Evolutionary conservation across 1,140 invertebrate species (phyloP), one percentile per base, ranked within the genome.

Genomic region (Varroa destructor): DNA sequence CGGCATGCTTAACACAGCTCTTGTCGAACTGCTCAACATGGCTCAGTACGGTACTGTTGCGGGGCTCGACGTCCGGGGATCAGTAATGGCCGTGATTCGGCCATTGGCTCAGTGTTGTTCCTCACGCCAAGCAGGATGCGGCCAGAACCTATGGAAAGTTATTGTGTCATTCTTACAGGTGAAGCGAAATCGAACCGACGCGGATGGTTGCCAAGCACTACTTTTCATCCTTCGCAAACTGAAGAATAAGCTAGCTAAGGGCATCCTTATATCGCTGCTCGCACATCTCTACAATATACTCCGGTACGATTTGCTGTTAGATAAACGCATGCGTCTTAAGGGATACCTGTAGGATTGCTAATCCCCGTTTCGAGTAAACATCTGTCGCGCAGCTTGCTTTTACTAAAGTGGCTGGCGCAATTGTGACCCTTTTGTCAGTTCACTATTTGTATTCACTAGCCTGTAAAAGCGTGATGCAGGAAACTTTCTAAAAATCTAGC

Each of bases 281-380:
- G 61, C 61, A 14, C 61, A 67, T 40, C 61, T 67, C 10, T 67
- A 67, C 36, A 67, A 67, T 67, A 40, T 67, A 14, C 46, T 67
- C 12, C 40, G 61, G 61, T 37, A 67, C 12, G 61, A 6, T 56
- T n/a, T 25, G 25, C 25, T 25, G 25, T 25, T 25, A 25, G 25
- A 25, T 25, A 25, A 25, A 25, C 25, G 25, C 25, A 25, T 25
- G 25, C 25, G 25, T 25, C 25, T 25, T 25, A 25, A 25, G 25
- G 25, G 25, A 25, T 25, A 25, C 25, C 25, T 25, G 25, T 25
- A 25, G 25, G 25, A 25, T 25, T 25, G 25, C 25, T 25, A 25
- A 25, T 25, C 25, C 25, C 25, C 25, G 25, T 25, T 25, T 25
- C 25, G 25, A 25, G 25, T 25, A 25, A 25, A 25, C 25, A 25